Conservation (phyloP, 1,140 invertebrate species). For the Brachionus paranguensis region DNA sequence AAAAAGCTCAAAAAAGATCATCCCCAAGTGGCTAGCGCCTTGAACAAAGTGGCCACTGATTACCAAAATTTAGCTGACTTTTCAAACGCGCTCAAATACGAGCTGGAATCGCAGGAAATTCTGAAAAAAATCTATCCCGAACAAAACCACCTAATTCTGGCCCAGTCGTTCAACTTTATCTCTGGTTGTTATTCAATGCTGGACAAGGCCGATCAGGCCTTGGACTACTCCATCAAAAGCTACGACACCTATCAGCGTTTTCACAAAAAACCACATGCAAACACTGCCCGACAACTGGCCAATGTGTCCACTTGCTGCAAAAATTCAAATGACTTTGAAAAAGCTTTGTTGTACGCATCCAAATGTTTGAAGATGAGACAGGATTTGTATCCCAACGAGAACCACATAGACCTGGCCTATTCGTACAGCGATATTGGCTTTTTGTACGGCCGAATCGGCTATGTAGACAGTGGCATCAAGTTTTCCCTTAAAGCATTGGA, state of each 20-base stretch:
- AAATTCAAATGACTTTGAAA: not conserved
- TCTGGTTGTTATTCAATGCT: not conserved
- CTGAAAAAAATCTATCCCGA: constrained; percentile 10
- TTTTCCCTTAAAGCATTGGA: not conserved
- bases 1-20: constrained; percentile 11
- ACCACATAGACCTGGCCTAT: not conserved
- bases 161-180: not conserved
- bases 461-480: not conserved
- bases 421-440: not conserved
- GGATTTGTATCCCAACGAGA: not conserved
- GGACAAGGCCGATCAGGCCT: not conserved
- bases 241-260: not conserved
- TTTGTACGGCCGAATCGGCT: not conserved
- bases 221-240: not conserved
- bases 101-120: not conserved
- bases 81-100: not conserved
- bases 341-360: not conserved
- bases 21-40: not conserved
- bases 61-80: not conserved
- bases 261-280: not conserved
- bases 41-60: not conserved
- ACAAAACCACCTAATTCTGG: not conserved
- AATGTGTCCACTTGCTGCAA: not conserved
- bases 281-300: not conserved
- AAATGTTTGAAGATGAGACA: constrained; percentile 35